Evolutionary conservation across 2,888 invertebrate genomes (phyloP).

Genomic region (Belgica antarctica): DNA sequence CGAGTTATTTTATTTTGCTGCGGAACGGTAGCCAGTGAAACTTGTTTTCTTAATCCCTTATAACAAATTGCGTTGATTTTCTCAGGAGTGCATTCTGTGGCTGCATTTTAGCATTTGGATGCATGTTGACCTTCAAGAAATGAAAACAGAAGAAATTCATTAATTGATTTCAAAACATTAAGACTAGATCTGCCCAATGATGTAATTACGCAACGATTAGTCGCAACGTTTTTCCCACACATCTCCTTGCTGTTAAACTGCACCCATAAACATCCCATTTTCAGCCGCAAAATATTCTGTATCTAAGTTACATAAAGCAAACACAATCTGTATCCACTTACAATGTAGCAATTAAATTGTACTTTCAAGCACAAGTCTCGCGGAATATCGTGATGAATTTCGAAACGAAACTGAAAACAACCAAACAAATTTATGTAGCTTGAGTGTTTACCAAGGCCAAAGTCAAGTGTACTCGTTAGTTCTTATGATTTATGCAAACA

Average conservation of each 20-base stretch:
- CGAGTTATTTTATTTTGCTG: neutral
- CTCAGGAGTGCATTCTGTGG: neutral
- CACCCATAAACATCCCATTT: neutral
- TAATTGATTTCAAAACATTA: too few species aligned
- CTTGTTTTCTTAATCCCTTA: constrained; percentile 16
- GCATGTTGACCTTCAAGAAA: neutral
- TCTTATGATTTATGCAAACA: constrained; percentile 38
- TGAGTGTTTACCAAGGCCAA: constrained; percentile 27
- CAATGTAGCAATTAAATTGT: neutral
- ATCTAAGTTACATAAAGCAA: neutral
- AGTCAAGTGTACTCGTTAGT: constrained; percentile 39
- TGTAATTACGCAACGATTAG: too few species aligned
- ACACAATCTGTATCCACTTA: neutral
- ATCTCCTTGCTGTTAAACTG: too few species aligned
- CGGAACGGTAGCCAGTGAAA: constrained; percentile 1
- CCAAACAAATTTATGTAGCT: constrained; percentile 5
- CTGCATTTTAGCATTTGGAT: neutral
- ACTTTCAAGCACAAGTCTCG: neutral
- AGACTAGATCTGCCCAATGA: too few species aligned
- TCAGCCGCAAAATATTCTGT: neutral
- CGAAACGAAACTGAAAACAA: neutral
- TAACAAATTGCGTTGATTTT: constrained; percentile 27
- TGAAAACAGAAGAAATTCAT: neutral
- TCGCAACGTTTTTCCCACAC: too few species aligned
- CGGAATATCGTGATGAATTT: constrained; percentile 9